Evolutionary conservation across 2,888 invertebrate species (phyloP).

Genomic region (Tipula lateralis): DNA sequence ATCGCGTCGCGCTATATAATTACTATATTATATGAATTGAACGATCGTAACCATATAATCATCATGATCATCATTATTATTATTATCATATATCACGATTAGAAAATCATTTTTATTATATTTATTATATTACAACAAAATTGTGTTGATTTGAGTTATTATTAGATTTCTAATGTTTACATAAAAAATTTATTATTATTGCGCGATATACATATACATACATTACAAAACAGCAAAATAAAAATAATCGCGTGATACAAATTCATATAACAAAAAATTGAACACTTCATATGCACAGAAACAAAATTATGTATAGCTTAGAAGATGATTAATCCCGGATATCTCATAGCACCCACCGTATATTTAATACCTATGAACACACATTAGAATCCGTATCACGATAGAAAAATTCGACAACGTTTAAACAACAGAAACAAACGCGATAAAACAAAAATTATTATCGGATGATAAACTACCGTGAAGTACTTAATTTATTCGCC

Average conservation of each 20-base stretch:
- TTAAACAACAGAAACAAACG: background rate
- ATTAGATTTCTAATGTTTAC: constrained; percentile 19
- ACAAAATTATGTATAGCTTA: background rate
- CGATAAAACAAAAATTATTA: constrained; percentile 3
- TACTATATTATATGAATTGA: background rate
- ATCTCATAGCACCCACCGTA: background rate
- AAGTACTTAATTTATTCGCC: background rate
- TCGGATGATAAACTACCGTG: background rate
- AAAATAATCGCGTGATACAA: background rate
- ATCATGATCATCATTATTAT: background rate
- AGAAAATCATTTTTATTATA: background rate
- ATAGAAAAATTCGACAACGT: background rate
- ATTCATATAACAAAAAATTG: background rate
- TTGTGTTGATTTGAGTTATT: constrained; percentile 20
- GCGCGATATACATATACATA: background rate
- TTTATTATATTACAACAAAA: background rate
- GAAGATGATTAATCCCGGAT: background rate
- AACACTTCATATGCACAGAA: background rate
- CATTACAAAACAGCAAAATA: background rate
- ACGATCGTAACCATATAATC: background rate
- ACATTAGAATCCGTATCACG: background rate
- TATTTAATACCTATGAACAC: background rate
- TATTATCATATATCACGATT: background rate
- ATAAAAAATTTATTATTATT: background rate
- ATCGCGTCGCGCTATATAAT: background rate